Evolutionary conservation across 2,113 vertebrate genomes (phyloP), one percentile per base, ranked within the genome.

Genomic region (Nansenia antarctica): DNA sequence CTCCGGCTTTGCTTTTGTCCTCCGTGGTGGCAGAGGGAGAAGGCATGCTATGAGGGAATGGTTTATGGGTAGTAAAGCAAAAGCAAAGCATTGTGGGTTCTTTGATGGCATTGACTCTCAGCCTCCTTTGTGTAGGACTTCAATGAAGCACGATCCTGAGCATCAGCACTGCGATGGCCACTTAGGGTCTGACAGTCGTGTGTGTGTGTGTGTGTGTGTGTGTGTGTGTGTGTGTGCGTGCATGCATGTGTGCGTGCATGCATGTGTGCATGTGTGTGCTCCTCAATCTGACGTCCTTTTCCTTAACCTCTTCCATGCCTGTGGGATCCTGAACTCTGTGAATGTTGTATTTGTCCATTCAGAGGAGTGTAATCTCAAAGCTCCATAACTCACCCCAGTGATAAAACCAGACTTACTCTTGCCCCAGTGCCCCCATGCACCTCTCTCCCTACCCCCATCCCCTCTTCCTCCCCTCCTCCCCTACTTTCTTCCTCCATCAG

Each of bases 391-490:
- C 59, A 70, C 63, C 72, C 49, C 57, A 18, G 63, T 80, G 75
- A 79, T 81, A 74, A 78, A 82, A 65, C 15, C 60, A 73, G 78
- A 88, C 86, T 83, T 83, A 82, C 73, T 59, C n/a, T 69, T 69
- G 31, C 31, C 62, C 55, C 62, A 58, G 52, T 61, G 77, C 60
- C 73, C 11, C 54, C 20, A 49, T 70, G 42, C 58, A 31, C 67
- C 66, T 57, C 62, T 29, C 30, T 26, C 45, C 61, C 64, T 49
- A 32, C 37, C n/a, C n/a, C n/a, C 12, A 9, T 42, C 37, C 9
- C 15, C 37, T 15, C 15, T 14, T 67, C 63, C 57, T 54, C 47
- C 70, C 45, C 68, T 72, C 58, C 20, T 30, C 45, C 11, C 39
- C 66, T 53, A 45, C 58, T 27, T 61, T 22, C 6, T 70, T 35